phyloP scores from a whole-genome alignment of 2,113 vertebrate species.

The Sander vitreus region DNA sequence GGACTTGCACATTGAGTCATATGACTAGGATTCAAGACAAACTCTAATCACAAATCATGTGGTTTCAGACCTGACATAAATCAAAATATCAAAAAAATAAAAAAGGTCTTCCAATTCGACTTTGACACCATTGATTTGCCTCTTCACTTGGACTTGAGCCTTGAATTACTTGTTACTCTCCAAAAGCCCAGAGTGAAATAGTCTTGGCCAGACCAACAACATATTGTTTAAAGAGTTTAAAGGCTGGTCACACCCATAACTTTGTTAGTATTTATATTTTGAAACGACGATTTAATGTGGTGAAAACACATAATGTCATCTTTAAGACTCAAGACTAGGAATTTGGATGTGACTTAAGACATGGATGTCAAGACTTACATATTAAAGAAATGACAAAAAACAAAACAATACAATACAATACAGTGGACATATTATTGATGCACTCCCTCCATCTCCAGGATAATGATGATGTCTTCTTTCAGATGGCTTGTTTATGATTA shows the following conservation, averaged over 20 bases:
- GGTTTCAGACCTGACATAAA: neutral
- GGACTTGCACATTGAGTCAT: neutral
- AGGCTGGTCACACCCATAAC: neutral
- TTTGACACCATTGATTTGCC: neutral
- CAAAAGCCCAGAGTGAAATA: slow-evolving; percentile 6
- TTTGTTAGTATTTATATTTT: neutral
- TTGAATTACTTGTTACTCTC: slow-evolving; percentile 4
- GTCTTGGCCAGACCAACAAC: neutral
- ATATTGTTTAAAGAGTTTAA: slow-evolving; percentile 11
- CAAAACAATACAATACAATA: neutral
- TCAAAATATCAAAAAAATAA: neutral
- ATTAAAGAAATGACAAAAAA: neutral
- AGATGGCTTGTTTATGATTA: neutral
- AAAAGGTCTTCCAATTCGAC: neutral
- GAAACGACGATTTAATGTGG: neutral
- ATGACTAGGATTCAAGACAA: neutral
- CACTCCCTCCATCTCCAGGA: neutral
- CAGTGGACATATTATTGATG: neutral
- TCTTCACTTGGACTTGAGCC: neutral
- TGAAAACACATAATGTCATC: neutral
- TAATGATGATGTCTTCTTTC: neutral
- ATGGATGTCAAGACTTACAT: neutral
- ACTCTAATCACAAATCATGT: neutral
- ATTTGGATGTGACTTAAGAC: neutral
- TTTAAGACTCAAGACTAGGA: neutral